phyloP scores from a whole-genome alignment of 2,888 invertebrate genomes.

The Neoaliturus tenellus region DNA sequence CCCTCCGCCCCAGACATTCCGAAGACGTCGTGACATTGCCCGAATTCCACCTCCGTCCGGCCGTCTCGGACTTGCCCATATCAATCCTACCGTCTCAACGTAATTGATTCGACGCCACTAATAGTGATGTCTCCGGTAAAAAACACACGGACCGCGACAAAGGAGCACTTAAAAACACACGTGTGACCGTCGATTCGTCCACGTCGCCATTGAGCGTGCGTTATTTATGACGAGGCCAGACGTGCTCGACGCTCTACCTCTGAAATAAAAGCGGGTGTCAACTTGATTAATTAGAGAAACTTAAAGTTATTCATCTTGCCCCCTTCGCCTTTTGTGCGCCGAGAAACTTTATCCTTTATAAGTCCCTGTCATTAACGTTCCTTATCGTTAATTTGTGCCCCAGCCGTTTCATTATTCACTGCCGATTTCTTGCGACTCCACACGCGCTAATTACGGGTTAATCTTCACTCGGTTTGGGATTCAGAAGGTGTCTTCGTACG shows the following conservation, averaged over 20 bases:
- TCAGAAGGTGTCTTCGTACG: not conserved
- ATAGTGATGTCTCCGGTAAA: conserved; percentile 33
- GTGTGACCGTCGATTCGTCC: conserved; percentile 53
- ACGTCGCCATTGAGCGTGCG: conserved; percentile 57
- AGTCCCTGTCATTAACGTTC: conserved; percentile 65
- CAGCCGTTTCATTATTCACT: conserved; percentile 60
- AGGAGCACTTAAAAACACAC: conserved; percentile 29
- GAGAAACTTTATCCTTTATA: conserved; percentile 61
- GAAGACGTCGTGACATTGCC: no score
- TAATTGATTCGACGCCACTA: conserved; percentile 52
- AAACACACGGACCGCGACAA: no score
- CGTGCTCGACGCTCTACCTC: conserved; percentile 54
- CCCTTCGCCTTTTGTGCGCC: conserved; percentile 57
- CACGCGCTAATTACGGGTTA: conserved; percentile 49
- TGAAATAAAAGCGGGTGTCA: conserved; percentile 68
- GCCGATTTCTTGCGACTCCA: conserved; percentile 59
- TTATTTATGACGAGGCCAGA: conserved; percentile 53
- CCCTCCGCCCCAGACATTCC: no score
- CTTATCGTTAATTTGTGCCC: conserved; percentile 66
- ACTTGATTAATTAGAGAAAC: conserved; percentile 68
- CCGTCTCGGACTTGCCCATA: not conserved
- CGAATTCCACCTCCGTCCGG: not conserved
- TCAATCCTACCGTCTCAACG: not conserved
- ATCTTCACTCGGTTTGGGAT: conserved; percentile 21
- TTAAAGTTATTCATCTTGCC: conserved; percentile 67